Conservation (phyloP, 2,888 invertebrate genomes). For the Uropetala carovei region DNA sequence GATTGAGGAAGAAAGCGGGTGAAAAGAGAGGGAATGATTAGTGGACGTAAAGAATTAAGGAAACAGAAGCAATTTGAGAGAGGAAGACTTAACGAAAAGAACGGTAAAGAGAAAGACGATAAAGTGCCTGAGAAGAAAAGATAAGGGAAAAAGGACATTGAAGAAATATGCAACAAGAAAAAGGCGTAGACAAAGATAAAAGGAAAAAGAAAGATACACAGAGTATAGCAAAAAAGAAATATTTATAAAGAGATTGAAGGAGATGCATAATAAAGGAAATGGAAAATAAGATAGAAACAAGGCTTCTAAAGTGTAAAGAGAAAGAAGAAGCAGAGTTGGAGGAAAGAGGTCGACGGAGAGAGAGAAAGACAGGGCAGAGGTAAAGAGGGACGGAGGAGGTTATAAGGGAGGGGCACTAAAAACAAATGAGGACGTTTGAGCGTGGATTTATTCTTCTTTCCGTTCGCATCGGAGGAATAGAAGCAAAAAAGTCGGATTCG, state of each 20-base stretch:
- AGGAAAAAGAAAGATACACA: no score
- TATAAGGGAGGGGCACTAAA: conserved; percentile 33
- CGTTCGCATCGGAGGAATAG: not conserved
- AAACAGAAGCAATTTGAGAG: no score
- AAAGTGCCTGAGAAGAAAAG: not conserved
- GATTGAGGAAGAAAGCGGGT: not conserved
- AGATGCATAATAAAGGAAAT: no score
- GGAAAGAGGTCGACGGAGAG: not conserved
- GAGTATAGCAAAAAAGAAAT: no score
- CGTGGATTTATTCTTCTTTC: conserved; percentile 54
- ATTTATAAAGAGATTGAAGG: no score
- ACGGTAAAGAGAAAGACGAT: not conserved
- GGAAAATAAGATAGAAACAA: not conserved
- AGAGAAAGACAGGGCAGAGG: not conserved
- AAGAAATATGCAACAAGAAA: no score
- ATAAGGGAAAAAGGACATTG: not conserved
- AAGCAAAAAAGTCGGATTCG: not conserved
- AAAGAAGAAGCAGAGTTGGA: not conserved
- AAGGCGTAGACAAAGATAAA: no score
- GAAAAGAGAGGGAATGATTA: not conserved
- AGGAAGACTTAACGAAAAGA: not conserved
- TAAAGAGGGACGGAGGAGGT: not conserved
- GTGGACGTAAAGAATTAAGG: no score
- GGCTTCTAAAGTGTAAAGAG: not conserved
- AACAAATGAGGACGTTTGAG: conserved; percentile 58